Evolutionary conservation across 2,888 invertebrate genomes (phyloP).

Genomic region (Crioceris asparagi): DNA sequence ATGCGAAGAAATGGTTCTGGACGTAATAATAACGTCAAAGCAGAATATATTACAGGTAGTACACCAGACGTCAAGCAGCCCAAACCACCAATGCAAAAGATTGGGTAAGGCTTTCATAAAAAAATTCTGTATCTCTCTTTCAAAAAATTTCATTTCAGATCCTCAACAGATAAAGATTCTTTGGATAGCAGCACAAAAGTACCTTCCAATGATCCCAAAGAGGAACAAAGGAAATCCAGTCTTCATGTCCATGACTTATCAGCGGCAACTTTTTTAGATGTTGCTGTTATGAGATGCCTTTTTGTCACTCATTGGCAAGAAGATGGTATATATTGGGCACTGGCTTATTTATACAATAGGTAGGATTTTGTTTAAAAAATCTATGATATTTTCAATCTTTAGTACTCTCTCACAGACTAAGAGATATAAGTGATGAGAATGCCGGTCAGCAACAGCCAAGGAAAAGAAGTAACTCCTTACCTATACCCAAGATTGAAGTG

Average conservation of each 20-base stretch:
- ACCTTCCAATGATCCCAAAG: conserved; percentile 25
- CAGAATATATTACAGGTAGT: conserved; percentile 40
- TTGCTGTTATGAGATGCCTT: conserved; percentile 89
- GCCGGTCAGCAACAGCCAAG: conserved; percentile 68
- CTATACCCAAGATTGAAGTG: conserved; percentile 86
- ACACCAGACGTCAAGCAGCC: conserved; percentile 30
- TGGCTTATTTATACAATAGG: conserved; percentile 86
- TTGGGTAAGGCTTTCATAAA: conserved; percentile 41
- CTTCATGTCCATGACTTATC: conserved; percentile 45
- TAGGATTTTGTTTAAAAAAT: conserved; percentile 29
- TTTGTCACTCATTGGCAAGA: conserved; percentile 97
- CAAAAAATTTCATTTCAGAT: conserved; percentile 30
- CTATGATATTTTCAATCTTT: not conserved
- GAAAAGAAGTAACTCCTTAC: conserved; percentile 83
- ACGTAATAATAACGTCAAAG: conserved; percentile 40
- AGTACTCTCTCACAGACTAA: conserved; percentile 45
- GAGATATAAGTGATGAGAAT: conserved; percentile 79
- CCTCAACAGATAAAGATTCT: conserved; percentile 70
- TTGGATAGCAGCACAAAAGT: conserved; percentile 48
- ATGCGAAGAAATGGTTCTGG: conserved; percentile 41
- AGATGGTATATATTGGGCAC: conserved; percentile 95
- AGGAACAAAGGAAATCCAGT: conserved; percentile 10
- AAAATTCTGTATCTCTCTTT: conserved; percentile 1
- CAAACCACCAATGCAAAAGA: conserved; percentile 49
- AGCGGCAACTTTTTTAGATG: conserved; percentile 91